phyloP scores from a whole-genome alignment of 2,888 invertebrate species.

The Teleogryllus oceanicus region DNA sequence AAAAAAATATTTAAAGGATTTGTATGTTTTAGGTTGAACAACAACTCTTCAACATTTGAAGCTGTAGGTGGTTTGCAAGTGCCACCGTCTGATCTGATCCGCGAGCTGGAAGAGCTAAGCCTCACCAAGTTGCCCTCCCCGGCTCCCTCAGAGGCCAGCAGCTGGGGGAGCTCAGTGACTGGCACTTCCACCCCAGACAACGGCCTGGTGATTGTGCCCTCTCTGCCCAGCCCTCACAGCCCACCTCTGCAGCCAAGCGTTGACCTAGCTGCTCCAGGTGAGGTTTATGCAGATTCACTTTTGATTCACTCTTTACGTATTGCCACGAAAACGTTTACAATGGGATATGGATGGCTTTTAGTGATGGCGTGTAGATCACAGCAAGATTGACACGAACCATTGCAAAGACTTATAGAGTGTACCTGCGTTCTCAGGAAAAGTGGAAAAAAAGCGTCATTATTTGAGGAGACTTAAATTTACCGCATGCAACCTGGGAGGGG shows the following conservation, averaged over 20 bases:
- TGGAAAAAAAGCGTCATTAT: too few relatives aligned
- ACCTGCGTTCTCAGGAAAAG: too few relatives aligned
- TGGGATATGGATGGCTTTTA: too few relatives aligned
- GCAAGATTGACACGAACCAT: too few relatives aligned
- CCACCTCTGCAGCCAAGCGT: conserved; percentile 12
- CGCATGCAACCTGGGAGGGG: too few relatives aligned
- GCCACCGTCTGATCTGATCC: conserved; percentile 50
- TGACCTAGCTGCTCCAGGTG: neutral
- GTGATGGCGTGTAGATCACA: too few relatives aligned
- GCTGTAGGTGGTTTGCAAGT: conserved; percentile 34
- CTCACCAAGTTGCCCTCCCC: conserved; percentile 46
- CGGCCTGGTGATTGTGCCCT: conserved; percentile 22
- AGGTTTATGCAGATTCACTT: neutral
- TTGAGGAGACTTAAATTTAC: too few relatives aligned
- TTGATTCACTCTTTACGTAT: neutral
- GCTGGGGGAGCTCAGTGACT: conserved; percentile 41
- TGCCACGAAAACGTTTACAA: neutral
- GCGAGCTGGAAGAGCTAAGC: conserved; percentile 55
- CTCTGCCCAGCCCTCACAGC: conserved; percentile 20
- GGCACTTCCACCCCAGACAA: conserved; percentile 37
- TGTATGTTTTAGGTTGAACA: conserved; percentile 26
- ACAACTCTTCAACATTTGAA: conserved; percentile 34
- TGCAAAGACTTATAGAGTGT: too few relatives aligned
- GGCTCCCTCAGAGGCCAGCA: conserved; percentile 46
- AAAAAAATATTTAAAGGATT: too few relatives aligned